Evolutionary conservation across 2,888 invertebrate species (phyloP).

Genomic region (Meiosimyza platycephala): DNA sequence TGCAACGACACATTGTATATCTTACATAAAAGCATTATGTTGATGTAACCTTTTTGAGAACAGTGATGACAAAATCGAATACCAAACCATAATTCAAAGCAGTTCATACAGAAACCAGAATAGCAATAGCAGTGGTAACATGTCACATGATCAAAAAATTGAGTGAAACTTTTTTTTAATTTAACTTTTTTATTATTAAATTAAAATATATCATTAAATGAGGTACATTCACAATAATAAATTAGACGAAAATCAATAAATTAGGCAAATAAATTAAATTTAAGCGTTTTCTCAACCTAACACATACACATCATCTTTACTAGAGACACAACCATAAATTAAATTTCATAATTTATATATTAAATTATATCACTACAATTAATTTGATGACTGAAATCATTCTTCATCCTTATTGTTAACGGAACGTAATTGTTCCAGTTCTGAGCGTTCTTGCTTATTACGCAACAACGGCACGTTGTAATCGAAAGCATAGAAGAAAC

Average conservation of each 20-base stretch:
- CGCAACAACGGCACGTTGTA: slow-evolving; percentile 72
- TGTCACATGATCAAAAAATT: too few relatives aligned
- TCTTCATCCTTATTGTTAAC: slow-evolving; percentile 58
- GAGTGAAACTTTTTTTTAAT: neutral
- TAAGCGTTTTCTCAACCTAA: neutral
- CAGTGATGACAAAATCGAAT: too few relatives aligned
- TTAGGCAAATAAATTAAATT: neutral
- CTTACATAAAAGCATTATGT: too few relatives aligned
- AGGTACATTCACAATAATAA: slow-evolving; percentile 37
- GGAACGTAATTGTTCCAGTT: slow-evolving; percentile 60
- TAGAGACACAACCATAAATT: slow-evolving; percentile 42
- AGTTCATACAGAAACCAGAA: too few relatives aligned
- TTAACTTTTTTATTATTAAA: slow-evolving; percentile 28
- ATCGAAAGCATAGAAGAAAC: slow-evolving; percentile 79
- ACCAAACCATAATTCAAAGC: too few relatives aligned
- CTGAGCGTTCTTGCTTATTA: slow-evolving; percentile 63
- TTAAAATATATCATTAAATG: slow-evolving; percentile 28
- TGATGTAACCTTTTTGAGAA: too few relatives aligned
- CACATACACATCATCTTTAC: neutral
- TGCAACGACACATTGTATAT: too few relatives aligned
- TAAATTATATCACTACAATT: slow-evolving; percentile 27
- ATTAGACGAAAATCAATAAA: slow-evolving; percentile 16
- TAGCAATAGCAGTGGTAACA: too few relatives aligned
- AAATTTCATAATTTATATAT: slow-evolving; percentile 46
- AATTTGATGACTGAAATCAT: neutral